Conservation (phyloP, 2,113 vertebrate species). For the Trichechus manatus region DNA sequence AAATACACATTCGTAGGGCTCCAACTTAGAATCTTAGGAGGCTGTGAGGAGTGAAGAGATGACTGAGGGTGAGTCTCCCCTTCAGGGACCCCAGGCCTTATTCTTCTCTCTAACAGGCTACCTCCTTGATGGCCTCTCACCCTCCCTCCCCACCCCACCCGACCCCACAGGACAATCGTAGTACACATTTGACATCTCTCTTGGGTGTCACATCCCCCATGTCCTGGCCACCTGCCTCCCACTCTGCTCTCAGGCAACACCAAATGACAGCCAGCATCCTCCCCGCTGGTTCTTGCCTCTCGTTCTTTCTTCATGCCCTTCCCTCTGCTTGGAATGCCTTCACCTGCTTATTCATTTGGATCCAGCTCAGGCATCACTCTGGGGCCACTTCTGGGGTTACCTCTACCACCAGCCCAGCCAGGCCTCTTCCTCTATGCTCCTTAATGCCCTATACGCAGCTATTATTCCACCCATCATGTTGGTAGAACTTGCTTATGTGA, state of each 20-base stretch:
- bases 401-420: background rate
- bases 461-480: background rate
- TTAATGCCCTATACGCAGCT: fast-evolving
- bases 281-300: background rate
- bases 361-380: background rate
- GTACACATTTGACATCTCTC: background rate
- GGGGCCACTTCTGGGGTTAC: background rate
- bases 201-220: no score
- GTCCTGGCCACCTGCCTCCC: background rate
- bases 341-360: background rate
- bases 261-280: background rate
- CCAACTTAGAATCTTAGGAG: background rate
- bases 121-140: background rate
- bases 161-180: background rate
- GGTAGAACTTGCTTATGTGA: background rate
- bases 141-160: background rate
- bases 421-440: background rate
- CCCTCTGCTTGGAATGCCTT: background rate
- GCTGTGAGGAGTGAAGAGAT: background rate
- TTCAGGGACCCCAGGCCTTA: background rate
- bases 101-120: background rate
- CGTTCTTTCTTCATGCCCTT: background rate
- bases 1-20: background rate
- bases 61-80: background rate
- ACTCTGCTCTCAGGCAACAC: background rate